phyloP scores from a whole-genome alignment of 2,113 vertebrate genomes.

The Varanus komodoensis region DNA sequence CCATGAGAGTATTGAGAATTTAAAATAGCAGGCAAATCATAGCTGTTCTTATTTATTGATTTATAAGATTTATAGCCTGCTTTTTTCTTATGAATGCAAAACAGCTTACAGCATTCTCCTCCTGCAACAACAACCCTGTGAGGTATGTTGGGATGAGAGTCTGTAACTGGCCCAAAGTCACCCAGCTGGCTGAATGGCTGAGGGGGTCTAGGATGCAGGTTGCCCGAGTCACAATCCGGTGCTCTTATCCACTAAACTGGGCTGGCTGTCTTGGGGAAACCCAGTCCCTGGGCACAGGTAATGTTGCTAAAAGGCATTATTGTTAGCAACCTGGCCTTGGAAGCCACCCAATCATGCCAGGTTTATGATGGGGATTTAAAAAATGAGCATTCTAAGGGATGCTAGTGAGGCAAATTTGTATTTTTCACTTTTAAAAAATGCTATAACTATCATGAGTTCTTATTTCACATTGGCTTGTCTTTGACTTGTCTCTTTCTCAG shows the following conservation, averaged over 20 bases:
- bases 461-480: not conserved
- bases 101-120: no score
- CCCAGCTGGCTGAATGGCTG: no score
- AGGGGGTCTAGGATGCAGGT: no score
- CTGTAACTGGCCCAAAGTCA: no score
- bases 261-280: not conserved
- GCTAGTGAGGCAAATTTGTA: not conserved
- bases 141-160: no score
- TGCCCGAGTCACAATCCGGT: no score
- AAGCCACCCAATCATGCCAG: not conserved
- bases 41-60: not conserved
- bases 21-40: not conserved
- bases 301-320: not conserved
- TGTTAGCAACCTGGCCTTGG: not conserved
- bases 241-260: no score
- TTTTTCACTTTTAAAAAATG: not conserved
- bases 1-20: not conserved
- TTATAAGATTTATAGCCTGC: no score
- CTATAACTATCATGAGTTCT: not conserved
- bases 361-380: not conserved
- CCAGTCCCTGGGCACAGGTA: not conserved
- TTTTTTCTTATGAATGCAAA: no score
- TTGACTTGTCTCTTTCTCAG: not conserved
- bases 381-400: not conserved
- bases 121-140: no score